Evolutionary conservation across 2,797 vertebrate genomes (phyloP), one percentile per base, ranked within the genome.

Genomic region (Pseudopleuronectes americanus): DNA sequence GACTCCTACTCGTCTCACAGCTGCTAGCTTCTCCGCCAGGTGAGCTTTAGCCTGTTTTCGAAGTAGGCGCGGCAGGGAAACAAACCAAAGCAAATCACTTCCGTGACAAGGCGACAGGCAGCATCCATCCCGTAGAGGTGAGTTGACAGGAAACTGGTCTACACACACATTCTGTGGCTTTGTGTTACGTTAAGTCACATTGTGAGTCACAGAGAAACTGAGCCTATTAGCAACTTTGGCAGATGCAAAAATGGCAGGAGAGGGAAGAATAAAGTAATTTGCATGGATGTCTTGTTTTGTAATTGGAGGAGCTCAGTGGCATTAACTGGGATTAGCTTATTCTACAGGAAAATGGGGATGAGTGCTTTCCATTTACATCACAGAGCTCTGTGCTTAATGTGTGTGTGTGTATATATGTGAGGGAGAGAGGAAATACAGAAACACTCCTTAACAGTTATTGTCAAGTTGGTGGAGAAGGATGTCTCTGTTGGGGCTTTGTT

Each of bases 101-200:
- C 6, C 54, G 61, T 58, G 71, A 53, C 55, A 28, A 65, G 64
- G 64, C 33, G 23, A 57, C 55, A 74, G 56, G 67, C 75, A 72
- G 57, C 62, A 10, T 26, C 64, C 61, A 38, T 64, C 73, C 45
- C 53, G 16, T 16, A 33, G 71, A 87, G 89, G 90, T 92, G 80
- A 91, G 90, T 80, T 76, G 71, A 79, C 61, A 64, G 68, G 12
- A 28, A 71, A 57, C 61, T 49, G 4, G 41, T 43, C 41, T 33
- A 33, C 31, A 9, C 36, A 38, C 36, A 38, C 36, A 38, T 17
- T 19, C 4, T 45, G 14, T 45, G 43, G 43, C 21, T 55, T 41
- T 53, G 45, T 59, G 13, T 45, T 28, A 54, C 51, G 64, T 56
- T 57, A 24, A 54, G 66, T 57, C 36, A 21, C 36, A 9, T 14